phyloP scores from a whole-genome alignment of 2,113 vertebrate species.

The Chelonoidis abingdonii region DNA sequence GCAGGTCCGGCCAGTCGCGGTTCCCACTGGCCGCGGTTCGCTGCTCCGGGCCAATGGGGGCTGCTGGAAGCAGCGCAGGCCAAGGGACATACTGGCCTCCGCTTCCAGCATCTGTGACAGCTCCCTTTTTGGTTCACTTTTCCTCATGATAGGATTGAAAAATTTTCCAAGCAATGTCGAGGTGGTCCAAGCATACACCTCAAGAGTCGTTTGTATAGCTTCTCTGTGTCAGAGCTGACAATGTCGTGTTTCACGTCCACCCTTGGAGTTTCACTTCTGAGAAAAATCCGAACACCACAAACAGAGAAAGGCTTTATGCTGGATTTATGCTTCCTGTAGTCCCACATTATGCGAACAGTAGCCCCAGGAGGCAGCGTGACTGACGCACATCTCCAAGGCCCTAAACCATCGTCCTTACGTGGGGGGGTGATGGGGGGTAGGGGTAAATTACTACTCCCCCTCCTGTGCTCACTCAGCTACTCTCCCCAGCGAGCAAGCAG shows the following conservation, averaged over 20 bases:
- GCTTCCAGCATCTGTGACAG: conserved; percentile 22
- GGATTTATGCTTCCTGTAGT: not conserved
- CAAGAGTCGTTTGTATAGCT: conserved; percentile 1
- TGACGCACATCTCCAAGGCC: not conserved
- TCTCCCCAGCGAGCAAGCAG: not conserved
- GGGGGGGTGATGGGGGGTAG: not conserved
- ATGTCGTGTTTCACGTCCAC: not conserved
- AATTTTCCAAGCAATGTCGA: not conserved
- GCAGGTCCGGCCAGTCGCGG: no score
- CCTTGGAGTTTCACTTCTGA: not conserved
- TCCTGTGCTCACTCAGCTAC: not conserved
- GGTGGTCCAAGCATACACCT: conserved; percentile 35
- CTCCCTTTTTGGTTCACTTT: conserved; percentile 35
- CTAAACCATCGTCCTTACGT: not conserved
- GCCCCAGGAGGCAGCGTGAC: not conserved
- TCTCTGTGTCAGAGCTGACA: not conserved
- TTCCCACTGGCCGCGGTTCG: no score
- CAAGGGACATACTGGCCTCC: no score
- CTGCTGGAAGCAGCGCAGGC: no score
- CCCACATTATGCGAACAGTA: not conserved
- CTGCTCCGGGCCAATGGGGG: no score
- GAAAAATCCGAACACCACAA: not conserved
- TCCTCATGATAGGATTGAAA: conserved; percentile 2
- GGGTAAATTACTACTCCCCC: not conserved
- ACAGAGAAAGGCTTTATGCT: not conserved